A percentile compares a stretch with the other conserved stretches of the same genome.
These are phyloP conservation scores for Drosophila villosipedis DNA, from an alignment of 2,888 invertebrate genomes.

Conservation along the genomic window DNA sequence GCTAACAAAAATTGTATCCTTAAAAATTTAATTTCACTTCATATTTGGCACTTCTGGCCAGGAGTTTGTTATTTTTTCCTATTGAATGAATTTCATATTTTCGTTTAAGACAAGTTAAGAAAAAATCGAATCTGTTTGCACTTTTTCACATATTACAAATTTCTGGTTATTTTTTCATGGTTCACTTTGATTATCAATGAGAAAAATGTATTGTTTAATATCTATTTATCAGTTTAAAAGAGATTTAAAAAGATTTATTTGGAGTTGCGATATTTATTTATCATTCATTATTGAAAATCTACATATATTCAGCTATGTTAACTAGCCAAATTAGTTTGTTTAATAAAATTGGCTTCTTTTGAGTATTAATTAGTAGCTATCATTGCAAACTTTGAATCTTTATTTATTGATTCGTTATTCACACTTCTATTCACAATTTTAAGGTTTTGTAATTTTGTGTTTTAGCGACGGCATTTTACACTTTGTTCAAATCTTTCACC, in stretches of 20 bases:
- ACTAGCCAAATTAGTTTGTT: not conserved
- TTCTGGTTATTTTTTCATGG: not conserved
- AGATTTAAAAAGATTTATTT: not conserved
- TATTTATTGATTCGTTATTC: not conserved
- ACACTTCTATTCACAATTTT: not conserved
- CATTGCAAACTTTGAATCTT: not conserved
- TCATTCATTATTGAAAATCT: not conserved
- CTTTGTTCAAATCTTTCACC: slow-evolving; percentile 1
- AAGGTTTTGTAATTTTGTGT: not conserved
- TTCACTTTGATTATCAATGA: not conserved
- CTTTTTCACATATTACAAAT: not conserved
- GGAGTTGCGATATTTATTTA: not conserved
- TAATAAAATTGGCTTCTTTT: not conserved
- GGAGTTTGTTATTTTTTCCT: not conserved
- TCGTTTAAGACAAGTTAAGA: not conserved
- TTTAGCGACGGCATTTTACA: slow-evolving; percentile 52
- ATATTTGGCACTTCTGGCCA: not conserved
- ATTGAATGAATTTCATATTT: not conserved
- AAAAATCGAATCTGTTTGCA: not conserved
- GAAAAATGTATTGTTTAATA: not conserved
- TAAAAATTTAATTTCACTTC: not conserved
- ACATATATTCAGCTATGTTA: not conserved
- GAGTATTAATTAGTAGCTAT: not conserved
- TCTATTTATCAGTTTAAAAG: not conserved
- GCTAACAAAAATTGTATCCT: not conserved